These are phyloP conservation scores for Xanthostigma xanthostigma DNA, from an alignment of 2,888 invertebrate genomes.

Conservation along the genomic window DNA sequence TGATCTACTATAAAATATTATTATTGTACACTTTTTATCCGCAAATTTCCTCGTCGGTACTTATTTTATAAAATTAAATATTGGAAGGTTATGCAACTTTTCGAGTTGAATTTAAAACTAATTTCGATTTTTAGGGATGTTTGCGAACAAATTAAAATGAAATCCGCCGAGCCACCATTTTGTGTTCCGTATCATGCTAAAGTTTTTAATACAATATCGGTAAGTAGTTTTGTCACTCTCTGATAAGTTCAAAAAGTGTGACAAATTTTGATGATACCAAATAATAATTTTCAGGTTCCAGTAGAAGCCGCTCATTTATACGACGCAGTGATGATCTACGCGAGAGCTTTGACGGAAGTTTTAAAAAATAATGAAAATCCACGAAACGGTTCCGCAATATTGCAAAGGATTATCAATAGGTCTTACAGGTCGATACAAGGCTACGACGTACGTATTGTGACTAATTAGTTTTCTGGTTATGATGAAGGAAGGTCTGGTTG, in stretches of 20 bases:
- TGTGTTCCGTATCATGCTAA: slow-evolving; percentile 63
- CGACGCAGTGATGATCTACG: slow-evolving; percentile 89
- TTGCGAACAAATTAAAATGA: slow-evolving; percentile 52
- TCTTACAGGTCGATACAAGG: slow-evolving; percentile 66
- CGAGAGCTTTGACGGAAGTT: slow-evolving; percentile 80
- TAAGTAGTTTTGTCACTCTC: slow-evolving; percentile 25
- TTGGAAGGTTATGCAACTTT: too few species aligned
- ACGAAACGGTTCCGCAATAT: slow-evolving; percentile 60
- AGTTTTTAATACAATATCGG: slow-evolving; percentile 56
- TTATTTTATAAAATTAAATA: too few species aligned
- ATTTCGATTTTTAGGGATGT: slow-evolving; percentile 36
- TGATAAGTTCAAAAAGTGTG: neutral
- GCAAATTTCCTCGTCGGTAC: too few species aligned
- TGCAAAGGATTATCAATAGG: slow-evolving; percentile 59
- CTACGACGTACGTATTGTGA: slow-evolving; percentile 46
- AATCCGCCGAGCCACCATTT: slow-evolving; percentile 57
- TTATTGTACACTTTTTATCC: too few species aligned
- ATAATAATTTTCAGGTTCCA: slow-evolving; percentile 45
- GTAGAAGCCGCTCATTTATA: slow-evolving; percentile 92
- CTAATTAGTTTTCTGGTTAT: too few species aligned
- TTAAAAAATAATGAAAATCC: slow-evolving; percentile 43
- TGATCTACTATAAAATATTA: too few species aligned
- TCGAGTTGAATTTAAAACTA: too few species aligned
- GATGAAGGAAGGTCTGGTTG: too few species aligned
- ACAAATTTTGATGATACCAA: neutral